These are phyloP conservation scores for Acromyrmex echinatior DNA, from an alignment of 1,140 invertebrate species.

Conservation along the genomic window DNA sequence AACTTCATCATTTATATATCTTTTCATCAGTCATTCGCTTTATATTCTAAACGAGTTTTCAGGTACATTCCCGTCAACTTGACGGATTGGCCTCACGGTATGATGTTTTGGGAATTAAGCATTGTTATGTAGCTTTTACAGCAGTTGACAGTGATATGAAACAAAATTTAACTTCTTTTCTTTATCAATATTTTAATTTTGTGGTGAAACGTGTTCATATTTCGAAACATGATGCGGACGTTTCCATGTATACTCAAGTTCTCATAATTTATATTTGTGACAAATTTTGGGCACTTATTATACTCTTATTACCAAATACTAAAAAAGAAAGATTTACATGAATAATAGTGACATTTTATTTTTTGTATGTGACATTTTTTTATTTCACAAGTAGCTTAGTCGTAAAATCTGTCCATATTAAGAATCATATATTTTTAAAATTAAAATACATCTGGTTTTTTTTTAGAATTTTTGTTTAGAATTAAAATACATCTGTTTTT, in stretches of 20 bases:
- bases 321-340: neutral
- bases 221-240: neutral
- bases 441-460: neutral
- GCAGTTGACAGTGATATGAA: slow-evolving; percentile 5
- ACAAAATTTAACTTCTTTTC: slow-evolving; percentile 33
- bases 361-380: neutral
- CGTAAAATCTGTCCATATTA: neutral
- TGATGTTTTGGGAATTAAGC: slow-evolving; percentile 50
- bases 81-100: slow-evolving; percentile 64
- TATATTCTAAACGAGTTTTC: slow-evolving; percentile 37
- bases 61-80: slow-evolving; percentile 53
- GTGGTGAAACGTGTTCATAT: neutral
- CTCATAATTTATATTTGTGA: neutral
- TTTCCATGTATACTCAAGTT: neutral
- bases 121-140: neutral
- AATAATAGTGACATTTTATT: neutral
- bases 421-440: neutral
- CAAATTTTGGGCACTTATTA: neutral
- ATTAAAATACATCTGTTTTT: neutral
- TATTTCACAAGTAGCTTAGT: neutral
- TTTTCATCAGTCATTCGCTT: slow-evolving; percentile 66
- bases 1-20: slow-evolving; percentile 24
- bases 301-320: neutral
- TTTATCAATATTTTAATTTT: slow-evolving; percentile 6
- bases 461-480: neutral